Base-by-base conservation (phyloP, 2,113 vertebrate species). In the Aldabrachelys gigantea region DNA sequence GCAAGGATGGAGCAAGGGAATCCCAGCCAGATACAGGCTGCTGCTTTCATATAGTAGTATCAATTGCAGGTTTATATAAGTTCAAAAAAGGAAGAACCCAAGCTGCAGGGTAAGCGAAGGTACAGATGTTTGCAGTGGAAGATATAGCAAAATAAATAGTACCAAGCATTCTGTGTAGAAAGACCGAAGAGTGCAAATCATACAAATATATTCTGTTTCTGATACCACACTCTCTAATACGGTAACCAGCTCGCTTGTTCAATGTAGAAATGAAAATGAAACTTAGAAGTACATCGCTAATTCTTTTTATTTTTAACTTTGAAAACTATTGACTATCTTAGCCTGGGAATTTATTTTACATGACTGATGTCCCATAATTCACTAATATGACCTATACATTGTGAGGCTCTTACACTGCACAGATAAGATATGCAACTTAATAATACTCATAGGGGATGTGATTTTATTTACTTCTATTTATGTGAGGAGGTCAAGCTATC, bases 241-340 rank as follows among this genome's bases (percentile, higher is more conserved):
- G 38, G 2, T 75, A 41, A 80, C 50, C 81, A 53, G 56, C 41
- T 44, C 82, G 69, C 53, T 92, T 62, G 29, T 72, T 41, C 38
- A 9, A 85, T 80, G 85, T 87, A 79, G 89, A 92, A 90, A 69
- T 85, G 59, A n/a, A 96, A 96, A 89, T 86, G 52, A 2, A 16
- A 3, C 19, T 62, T 62, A 82, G 5, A 86, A 88, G 50, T 47
- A 87, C 31, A 62, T 14, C 14, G 57, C 59, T 89, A 82, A 79
- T 17, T 81, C 11, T 57, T 93, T 89, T 54, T 85, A 2, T 86
- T 88, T 83, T 88, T n/a, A 88, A 53, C 84, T 54, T n/a, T 92
- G 9, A 84, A 56, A 54, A 87, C 87, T 10, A 59, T 92, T 44
- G 38, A 81, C 62, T 3, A 31, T 62, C 29, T 84, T 84, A 76